These are phyloP conservation scores for Drosophila subpulchrella DNA, from an alignment of 1,140 invertebrate species.

Conservation along the genomic window DNA sequence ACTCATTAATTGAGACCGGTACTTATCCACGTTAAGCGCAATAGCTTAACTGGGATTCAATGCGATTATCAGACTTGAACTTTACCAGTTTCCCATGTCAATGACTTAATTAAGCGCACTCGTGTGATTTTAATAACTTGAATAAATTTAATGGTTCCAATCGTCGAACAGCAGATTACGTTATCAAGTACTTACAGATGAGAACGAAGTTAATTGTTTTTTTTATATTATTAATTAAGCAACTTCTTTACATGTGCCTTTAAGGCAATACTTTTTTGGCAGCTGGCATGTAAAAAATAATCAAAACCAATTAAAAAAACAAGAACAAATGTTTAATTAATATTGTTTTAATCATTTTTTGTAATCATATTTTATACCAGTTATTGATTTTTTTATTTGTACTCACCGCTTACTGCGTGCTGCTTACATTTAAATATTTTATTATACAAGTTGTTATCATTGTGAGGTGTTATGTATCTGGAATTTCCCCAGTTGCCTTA, in stretches of 20 bases:
- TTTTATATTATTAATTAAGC: conserved; percentile 9
- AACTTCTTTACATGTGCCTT: not conserved
- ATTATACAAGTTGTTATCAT: not conserved
- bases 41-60: conserved; percentile 1
- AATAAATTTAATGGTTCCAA: conserved; percentile 16
- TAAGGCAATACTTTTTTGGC: not conserved
- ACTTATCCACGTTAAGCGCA: conserved; percentile 19
- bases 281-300: too few species aligned
- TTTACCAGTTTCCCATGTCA: conserved; percentile 8
- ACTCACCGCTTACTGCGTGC: too few species aligned
- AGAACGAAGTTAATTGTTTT: conserved; percentile 4
- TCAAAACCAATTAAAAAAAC: too few species aligned
- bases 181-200: not conserved
- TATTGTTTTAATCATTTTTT: too few species aligned
- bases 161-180: conserved; percentile 23
- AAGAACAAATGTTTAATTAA: too few species aligned
- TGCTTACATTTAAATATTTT: not conserved
- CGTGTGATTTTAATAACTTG: conserved; percentile 15
- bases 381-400: too few species aligned
- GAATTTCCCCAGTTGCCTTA: not conserved
- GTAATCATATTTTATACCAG: too few species aligned
- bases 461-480: not conserved
- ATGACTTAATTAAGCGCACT: conserved; percentile 16
- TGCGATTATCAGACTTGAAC: conserved; percentile 4
- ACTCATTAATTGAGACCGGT: conserved; percentile 21